Evolutionary conservation across 1,140 invertebrate genomes (phyloP).

Genomic region (Acromyrmex echinatior): DNA sequence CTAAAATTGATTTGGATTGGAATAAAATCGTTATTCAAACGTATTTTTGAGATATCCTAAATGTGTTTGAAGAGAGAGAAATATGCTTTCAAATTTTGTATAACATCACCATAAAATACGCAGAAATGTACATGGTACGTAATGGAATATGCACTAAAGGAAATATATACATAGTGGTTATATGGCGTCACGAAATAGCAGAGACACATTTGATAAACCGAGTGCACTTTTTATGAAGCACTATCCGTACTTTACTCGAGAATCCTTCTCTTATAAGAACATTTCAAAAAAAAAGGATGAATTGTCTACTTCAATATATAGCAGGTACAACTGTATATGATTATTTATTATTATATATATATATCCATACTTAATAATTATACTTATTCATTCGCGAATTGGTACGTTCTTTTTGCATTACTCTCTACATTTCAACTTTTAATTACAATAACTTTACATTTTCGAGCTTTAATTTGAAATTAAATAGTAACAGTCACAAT

Average conservation of each 20-base stretch:
- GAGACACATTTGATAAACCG: constrained; percentile 55
- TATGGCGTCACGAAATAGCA: constrained; percentile 37
- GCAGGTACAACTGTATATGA: neutral
- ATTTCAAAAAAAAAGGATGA: neutral
- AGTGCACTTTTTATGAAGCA: constrained; percentile 51
- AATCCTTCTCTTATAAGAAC: neutral
- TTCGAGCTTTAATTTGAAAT: neutral
- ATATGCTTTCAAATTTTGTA: constrained; percentile 32
- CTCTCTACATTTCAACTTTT: neutral
- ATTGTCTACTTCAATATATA: neutral
- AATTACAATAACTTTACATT: neutral
- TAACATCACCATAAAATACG: neutral
- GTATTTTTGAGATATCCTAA: neutral
- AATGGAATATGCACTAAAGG: constrained; percentile 49
- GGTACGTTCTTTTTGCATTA: neutral
- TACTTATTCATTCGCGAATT: neutral
- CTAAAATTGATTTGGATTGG: neutral
- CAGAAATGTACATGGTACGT: constrained; percentile 25
- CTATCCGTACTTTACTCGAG: constrained; percentile 9
- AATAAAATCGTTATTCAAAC: constrained; percentile 2
- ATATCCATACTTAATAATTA: neutral
- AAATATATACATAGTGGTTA: constrained; percentile 30
- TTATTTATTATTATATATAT: neutral
- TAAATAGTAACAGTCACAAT: neutral
- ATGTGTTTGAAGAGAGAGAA: neutral